Conservation (phyloP, 2,113 vertebrate species). For the Piaya cayana region DNA sequence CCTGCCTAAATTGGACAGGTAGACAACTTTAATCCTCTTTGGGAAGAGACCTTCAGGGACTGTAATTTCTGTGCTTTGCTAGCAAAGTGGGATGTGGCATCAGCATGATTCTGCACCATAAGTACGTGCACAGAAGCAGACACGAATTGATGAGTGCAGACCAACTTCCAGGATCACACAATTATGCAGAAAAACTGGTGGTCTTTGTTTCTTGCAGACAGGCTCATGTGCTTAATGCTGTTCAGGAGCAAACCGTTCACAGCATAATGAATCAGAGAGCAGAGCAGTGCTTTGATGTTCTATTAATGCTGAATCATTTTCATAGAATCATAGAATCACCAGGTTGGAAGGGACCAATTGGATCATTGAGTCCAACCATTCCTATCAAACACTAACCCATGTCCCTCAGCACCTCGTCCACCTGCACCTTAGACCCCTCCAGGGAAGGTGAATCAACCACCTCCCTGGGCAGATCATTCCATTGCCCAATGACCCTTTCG, state of each 20-base stretch:
- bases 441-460: too few relatives aligned
- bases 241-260: not conserved
- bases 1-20: not conserved
- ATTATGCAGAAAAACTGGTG: not conserved
- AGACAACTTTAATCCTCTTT: not conserved
- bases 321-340: too few relatives aligned
- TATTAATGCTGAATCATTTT: conserved; percentile 1
- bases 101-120: not conserved
- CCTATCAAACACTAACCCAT: too few relatives aligned
- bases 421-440: too few relatives aligned
- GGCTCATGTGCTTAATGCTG: not conserved
- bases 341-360: too few relatives aligned
- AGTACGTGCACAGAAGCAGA: not conserved
- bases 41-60: not conserved
- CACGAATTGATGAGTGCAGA: not conserved
- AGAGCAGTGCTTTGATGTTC: not conserved
- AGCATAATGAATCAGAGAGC: not conserved
- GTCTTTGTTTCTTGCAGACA: not conserved
- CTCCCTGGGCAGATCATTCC: too few relatives aligned
- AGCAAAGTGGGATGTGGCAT: not conserved
- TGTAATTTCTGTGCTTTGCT: not conserved
- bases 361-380: too few relatives aligned
- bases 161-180: not conserved
- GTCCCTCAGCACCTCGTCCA: too few relatives aligned
- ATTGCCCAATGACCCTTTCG: too few relatives aligned